A percentile compares a stretch with the other conserved stretches of the same genome.
phyloP scores from a whole-genome alignment of 1,140 invertebrate genomes.

The Bombus consobrinus region DNA sequence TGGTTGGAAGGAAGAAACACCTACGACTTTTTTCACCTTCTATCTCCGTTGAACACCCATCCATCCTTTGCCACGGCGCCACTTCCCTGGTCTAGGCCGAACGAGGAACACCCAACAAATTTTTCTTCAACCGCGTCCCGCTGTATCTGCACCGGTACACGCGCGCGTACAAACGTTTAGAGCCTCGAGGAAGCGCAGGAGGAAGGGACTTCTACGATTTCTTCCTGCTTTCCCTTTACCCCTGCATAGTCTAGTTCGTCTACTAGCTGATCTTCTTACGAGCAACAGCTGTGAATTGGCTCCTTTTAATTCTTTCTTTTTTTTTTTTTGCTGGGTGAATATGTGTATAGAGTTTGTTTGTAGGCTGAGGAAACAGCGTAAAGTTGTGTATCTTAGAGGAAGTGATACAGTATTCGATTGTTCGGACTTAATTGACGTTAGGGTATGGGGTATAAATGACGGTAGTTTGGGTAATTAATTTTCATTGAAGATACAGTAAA shows the following conservation, averaged over 20 bases:
- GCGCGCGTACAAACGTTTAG: not conserved
- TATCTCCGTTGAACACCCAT: slow-evolving; percentile 28
- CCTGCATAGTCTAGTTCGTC: not conserved
- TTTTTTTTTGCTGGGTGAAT: not conserved
- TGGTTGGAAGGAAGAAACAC: slow-evolving; percentile 38
- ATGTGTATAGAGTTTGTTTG: not conserved
- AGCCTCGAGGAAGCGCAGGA: not conserved
- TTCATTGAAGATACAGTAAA: not conserved
- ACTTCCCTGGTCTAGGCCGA: slow-evolving; percentile 2
- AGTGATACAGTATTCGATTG: not conserved
- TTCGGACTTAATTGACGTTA: not conserved
- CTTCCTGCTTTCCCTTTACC: not conserved
- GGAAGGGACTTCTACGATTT: slow-evolving; percentile 11
- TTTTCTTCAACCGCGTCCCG: slow-evolving; percentile 11
- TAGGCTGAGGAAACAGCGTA: not conserved
- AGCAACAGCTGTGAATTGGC: not conserved
- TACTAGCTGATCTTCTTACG: not conserved
- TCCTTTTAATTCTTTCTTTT: not conserved
- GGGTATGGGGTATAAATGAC: too few relatives aligned
- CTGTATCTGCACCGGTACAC: slow-evolving; percentile 25
- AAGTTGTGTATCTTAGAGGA: not conserved
- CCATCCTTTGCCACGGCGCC: slow-evolving; percentile 26
- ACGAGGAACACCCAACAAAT: not conserved
- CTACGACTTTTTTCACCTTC: slow-evolving; percentile 47
- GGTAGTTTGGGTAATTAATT: not conserved